These are phyloP conservation scores for Petrophora chlorosata DNA, from an alignment of 2,888 invertebrate genomes.

Conservation along the genomic window DNA sequence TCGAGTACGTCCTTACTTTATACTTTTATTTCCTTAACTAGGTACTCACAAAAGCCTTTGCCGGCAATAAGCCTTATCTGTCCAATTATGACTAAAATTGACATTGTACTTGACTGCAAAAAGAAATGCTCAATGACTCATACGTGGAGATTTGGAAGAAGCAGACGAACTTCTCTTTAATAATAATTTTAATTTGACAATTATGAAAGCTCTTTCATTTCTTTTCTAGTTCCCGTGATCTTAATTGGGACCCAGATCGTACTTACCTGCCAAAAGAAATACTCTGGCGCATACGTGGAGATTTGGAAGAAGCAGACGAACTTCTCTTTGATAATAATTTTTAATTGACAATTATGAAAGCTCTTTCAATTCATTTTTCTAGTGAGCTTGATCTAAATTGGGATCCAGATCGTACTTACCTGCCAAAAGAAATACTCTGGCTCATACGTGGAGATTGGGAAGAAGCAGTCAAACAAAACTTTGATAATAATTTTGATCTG, in stretches of 20 bases:
- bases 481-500: too few relatives aligned
- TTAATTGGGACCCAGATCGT: too few relatives aligned
- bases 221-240: too few relatives aligned
- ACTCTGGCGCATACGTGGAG: not conserved
- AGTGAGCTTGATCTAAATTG: too few relatives aligned
- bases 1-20: not conserved
- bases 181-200: too few relatives aligned
- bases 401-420: slow-evolving; percentile 12
- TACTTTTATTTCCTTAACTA: not conserved
- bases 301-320: not conserved
- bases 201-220: too few relatives aligned
- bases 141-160: not conserved
- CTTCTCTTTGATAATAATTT: too few relatives aligned
- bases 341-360: too few relatives aligned
- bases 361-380: too few relatives aligned
- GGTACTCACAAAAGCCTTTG: slow-evolving; percentile 15
- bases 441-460: not conserved
- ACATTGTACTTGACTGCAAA: slow-evolving; percentile 12
- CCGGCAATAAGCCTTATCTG: slow-evolving; percentile 14
- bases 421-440: slow-evolving; percentile 7
- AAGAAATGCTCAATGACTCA: slow-evolving; percentile 3
- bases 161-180: too few relatives aligned
- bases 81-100: slow-evolving; percentile 8
- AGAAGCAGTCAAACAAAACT: too few relatives aligned
- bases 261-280: slow-evolving; percentile 12